Conservation (phyloP, 2,888 invertebrate species). For the Mylabris sibirica region DNA sequence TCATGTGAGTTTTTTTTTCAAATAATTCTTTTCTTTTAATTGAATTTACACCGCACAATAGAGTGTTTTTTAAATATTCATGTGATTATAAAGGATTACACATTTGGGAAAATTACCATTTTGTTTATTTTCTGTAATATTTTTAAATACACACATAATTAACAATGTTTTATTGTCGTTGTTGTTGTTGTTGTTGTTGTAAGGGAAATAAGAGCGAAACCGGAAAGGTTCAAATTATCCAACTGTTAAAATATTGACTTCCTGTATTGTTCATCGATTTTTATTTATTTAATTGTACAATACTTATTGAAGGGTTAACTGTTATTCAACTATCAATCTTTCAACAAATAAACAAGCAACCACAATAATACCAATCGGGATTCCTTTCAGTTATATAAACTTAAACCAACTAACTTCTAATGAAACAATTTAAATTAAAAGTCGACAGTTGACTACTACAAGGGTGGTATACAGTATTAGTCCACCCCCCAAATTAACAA, state of each 20-base stretch:
- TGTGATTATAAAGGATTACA: not conserved
- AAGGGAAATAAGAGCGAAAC: not conserved
- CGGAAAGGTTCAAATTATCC: conserved; percentile 11
- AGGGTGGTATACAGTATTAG: too few species aligned
- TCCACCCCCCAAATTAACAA: too few species aligned
- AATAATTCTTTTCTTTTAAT: not conserved
- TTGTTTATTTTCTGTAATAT: not conserved
- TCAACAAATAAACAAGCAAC: not conserved
- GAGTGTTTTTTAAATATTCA: conserved; percentile 6
- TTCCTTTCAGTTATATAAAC: not conserved
- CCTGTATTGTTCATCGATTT: not conserved
- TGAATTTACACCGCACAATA: not conserved
- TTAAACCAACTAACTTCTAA: too few species aligned
- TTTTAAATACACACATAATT: not conserved
- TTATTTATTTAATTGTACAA: not conserved
- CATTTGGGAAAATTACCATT: conserved; percentile 4
- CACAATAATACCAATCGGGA: not conserved
- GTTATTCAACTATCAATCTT: not conserved
- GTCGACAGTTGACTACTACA: too few species aligned
- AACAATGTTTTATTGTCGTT: not conserved
- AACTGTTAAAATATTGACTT: conserved; percentile 4
- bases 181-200: not conserved
- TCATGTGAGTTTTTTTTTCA: not conserved
- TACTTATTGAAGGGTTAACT: not conserved
- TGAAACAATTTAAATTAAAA: too few species aligned